These are phyloP conservation scores for Pararge aegeria DNA, from an alignment of 1,140 invertebrate genomes.

Conservation along the genomic window DNA sequence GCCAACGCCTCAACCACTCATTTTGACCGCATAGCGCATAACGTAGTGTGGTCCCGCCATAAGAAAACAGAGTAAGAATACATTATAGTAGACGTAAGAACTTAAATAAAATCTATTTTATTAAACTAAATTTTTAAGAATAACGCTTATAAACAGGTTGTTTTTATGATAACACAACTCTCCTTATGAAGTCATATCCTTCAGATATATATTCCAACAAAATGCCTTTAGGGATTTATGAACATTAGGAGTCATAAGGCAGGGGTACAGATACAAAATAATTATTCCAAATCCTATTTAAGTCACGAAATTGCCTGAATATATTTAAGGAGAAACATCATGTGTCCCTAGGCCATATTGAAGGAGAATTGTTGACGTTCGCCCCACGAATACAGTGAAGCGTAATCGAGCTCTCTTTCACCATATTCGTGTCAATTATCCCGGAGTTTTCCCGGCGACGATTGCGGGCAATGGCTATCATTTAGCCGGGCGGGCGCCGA, in stretches of 20 bases:
- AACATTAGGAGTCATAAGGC: not conserved
- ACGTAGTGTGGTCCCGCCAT: too few relatives aligned
- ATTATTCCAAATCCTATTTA: constrained; percentile 16
- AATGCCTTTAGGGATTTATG: too few relatives aligned
- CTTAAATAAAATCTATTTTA: too few relatives aligned
- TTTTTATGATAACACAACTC: too few relatives aligned
- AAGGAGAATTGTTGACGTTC: constrained; percentile 32
- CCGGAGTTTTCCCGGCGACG: constrained; percentile 63
- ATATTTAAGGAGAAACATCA: constrained; percentile 8
- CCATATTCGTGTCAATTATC: constrained; percentile 71
- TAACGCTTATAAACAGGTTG: too few relatives aligned
- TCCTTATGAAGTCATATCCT: too few relatives aligned
- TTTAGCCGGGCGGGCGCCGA: constrained; percentile 52
- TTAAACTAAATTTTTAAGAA: too few relatives aligned
- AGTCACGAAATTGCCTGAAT: constrained; percentile 11
- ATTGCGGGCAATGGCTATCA: constrained; percentile 63
- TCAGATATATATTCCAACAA: too few relatives aligned
- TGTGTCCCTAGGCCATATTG: constrained; percentile 22
- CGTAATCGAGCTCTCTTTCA: constrained; percentile 47
- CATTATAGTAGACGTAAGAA: too few relatives aligned
- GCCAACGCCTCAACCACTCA: too few relatives aligned
- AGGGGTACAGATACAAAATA: constrained; percentile 6
- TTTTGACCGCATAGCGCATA: too few relatives aligned
- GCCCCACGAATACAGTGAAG: constrained; percentile 37
- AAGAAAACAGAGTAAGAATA: too few relatives aligned